These are phyloP conservation scores for Caranx ignobilis DNA, from an alignment of 2,113 vertebrate genomes.

Conservation along the genomic window DNA sequence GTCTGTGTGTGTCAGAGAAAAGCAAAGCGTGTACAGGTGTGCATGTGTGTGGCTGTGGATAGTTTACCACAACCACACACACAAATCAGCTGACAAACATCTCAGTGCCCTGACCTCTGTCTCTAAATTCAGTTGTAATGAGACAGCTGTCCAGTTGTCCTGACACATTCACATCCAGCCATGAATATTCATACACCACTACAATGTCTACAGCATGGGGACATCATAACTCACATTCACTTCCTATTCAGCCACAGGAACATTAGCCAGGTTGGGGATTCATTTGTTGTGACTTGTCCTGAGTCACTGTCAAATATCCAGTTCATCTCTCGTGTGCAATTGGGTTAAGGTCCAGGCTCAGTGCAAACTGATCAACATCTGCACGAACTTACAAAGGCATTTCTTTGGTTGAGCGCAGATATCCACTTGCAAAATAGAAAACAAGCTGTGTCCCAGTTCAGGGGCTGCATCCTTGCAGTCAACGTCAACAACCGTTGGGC, in stretches of 20 bases:
- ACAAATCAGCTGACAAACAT: slow-evolving; percentile 45
- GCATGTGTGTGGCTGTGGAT: slow-evolving; percentile 9
- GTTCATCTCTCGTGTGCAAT: slow-evolving; percentile 4
- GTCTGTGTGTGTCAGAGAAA: slow-evolving; percentile 52
- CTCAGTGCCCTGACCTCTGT: background rate
- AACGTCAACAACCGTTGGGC: too few relatives aligned
- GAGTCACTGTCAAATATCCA: background rate
- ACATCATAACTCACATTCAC: background rate
- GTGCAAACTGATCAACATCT: background rate
- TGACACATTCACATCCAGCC: background rate
- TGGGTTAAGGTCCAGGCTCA: background rate
- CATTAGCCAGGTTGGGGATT: background rate
- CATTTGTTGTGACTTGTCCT: background rate
- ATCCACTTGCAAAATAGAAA: too few relatives aligned
- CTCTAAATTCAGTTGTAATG: slow-evolving; percentile 27
- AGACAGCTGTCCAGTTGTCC: background rate
- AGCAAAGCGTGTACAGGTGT: slow-evolving; percentile 28
- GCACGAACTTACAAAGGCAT: background rate
- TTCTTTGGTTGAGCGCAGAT: background rate
- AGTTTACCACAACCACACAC: slow-evolving; percentile 16
- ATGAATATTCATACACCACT: slow-evolving; percentile 1
- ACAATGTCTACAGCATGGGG: slow-evolving; percentile 3
- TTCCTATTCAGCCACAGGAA: too few relatives aligned
- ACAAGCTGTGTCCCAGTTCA: too few relatives aligned
- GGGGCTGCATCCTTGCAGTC: too few relatives aligned